Conservation (phyloP, 2,888 invertebrate genomes). For the Dichetophora obliterata region DNA sequence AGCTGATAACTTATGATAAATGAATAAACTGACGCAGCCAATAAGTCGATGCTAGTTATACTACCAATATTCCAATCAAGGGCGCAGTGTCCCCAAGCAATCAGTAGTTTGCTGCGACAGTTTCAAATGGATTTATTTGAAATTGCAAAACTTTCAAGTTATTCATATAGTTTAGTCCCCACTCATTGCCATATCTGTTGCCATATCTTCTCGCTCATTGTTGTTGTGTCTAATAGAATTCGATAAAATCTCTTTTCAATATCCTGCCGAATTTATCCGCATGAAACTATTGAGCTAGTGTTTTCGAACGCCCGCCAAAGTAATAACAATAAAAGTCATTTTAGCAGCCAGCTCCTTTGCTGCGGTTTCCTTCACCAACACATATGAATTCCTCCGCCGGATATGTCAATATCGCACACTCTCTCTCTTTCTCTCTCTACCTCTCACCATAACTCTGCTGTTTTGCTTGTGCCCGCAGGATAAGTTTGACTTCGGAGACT, state of each 20-base stretch:
- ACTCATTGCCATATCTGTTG: not conserved
- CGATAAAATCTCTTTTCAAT: slow-evolving; percentile 49
- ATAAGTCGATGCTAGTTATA: too few species aligned
- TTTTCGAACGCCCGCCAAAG: slow-evolving; percentile 35
- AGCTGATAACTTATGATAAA: slow-evolving; percentile 36
- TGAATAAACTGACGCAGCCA: slow-evolving; percentile 25
- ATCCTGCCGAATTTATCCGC: slow-evolving; percentile 27
- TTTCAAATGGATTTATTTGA: not conserved
- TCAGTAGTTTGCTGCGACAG: slow-evolving; percentile 5
- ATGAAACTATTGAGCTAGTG: slow-evolving; percentile 40
- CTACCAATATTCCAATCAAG: not conserved
- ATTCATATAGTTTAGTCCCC: not conserved
- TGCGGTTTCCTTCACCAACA: slow-evolving; percentile 20
- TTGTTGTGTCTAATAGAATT: slow-evolving; percentile 24
- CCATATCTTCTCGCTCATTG: not conserved
- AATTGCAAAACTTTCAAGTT: not conserved
- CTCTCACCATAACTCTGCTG: not conserved
- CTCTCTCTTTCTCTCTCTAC: not conserved
- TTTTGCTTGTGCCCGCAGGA: slow-evolving; percentile 26
- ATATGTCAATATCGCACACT: not conserved
- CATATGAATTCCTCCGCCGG: not conserved
- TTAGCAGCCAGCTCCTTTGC: slow-evolving; percentile 46
- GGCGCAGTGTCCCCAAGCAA: not conserved
- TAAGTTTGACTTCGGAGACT: slow-evolving; percentile 26
- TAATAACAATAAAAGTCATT: slow-evolving; percentile 45